Conservation (phyloP, 2,888 invertebrate genomes). For the Sipunculus nudus region DNA sequence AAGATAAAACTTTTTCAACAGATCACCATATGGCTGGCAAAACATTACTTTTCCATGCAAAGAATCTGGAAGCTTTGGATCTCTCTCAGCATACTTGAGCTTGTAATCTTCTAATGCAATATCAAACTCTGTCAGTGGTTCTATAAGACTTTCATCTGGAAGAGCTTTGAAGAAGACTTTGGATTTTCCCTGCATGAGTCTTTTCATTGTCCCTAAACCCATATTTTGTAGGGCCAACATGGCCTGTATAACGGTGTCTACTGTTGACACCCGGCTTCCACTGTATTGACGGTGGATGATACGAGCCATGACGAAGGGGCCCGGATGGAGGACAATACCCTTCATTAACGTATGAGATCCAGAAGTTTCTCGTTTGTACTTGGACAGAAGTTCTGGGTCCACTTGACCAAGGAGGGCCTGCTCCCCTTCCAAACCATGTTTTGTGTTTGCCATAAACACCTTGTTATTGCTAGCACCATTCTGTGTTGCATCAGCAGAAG, state of each 20-base stretch:
- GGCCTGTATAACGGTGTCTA: slow-evolving; percentile 13
- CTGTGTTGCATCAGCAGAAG: too few species aligned
- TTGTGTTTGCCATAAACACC: too few species aligned
- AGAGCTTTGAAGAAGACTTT: slow-evolving; percentile 24
- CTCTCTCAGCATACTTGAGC: slow-evolving; percentile 20
- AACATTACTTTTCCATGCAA: slow-evolving; percentile 11
- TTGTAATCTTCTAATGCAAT: slow-evolving; percentile 16
- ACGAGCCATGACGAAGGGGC: slow-evolving; percentile 17
- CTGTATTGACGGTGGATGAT: slow-evolving; percentile 12
- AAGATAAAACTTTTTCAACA: slow-evolving; percentile 12
- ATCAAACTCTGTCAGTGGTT: slow-evolving; percentile 9
- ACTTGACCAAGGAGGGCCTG: too few species aligned
- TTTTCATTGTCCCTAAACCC: slow-evolving; percentile 11
- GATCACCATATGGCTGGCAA: slow-evolving; percentile 7
- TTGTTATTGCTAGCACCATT: too few species aligned
- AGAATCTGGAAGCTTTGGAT: slow-evolving; percentile 16
- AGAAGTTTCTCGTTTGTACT: too few species aligned
- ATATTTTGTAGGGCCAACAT: slow-evolving; percentile 16
- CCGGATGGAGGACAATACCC: slow-evolving; percentile 21
- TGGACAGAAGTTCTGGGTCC: too few species aligned
- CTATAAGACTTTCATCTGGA: slow-evolving; percentile 12
- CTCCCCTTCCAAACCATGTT: too few species aligned
- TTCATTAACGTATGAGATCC: too few species aligned
- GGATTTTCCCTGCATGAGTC: slow-evolving; percentile 8
- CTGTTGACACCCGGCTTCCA: slow-evolving; percentile 4